Evolutionary conservation across 53 echinoderm and acorn worm genomes (phyloP).

Genomic region (Crossaster papposus): DNA sequence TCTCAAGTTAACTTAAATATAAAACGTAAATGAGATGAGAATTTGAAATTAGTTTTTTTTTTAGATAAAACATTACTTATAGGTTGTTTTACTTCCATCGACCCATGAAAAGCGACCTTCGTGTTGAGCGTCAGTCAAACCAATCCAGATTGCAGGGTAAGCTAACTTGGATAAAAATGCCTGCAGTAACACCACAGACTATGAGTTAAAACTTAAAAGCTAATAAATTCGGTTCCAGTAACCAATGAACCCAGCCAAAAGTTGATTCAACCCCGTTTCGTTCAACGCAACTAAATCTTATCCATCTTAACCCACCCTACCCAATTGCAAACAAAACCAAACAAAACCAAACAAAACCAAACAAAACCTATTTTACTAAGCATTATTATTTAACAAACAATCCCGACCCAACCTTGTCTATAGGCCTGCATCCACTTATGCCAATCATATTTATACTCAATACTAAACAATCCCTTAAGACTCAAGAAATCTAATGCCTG

Average conservation of each 20-base stretch:
- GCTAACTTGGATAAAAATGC: constrained; percentile 16
- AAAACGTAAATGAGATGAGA: not conserved
- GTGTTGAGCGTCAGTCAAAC: not conserved
- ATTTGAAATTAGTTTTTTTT: not conserved
- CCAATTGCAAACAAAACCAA: not conserved
- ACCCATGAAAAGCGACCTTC: not conserved
- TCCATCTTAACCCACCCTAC: not conserved
- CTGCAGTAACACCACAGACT: not conserved
- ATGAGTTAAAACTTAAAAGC: not conserved
- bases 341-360: not conserved
- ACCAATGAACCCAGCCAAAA: no score
- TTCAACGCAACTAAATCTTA: not conserved
- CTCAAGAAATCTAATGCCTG: not conserved
- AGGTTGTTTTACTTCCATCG: not conserved
- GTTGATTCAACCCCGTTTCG: not conserved
- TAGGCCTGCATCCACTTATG: not conserved
- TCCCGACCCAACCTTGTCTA: not conserved
- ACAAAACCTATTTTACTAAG: not conserved
- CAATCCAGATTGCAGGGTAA: not conserved
- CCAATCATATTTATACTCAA: no score
- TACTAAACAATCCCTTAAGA: not conserved
- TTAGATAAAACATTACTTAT: not conserved
- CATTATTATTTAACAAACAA: not conserved
- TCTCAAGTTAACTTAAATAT: no score
- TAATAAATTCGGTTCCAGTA: no score